Percentiles rank a stretch among this genome's conserved stretches.
Evolutionary conservation across 53 echinoderm and acorn worm species (phyloP).

Genomic region (Echinometra lucunter): DNA sequence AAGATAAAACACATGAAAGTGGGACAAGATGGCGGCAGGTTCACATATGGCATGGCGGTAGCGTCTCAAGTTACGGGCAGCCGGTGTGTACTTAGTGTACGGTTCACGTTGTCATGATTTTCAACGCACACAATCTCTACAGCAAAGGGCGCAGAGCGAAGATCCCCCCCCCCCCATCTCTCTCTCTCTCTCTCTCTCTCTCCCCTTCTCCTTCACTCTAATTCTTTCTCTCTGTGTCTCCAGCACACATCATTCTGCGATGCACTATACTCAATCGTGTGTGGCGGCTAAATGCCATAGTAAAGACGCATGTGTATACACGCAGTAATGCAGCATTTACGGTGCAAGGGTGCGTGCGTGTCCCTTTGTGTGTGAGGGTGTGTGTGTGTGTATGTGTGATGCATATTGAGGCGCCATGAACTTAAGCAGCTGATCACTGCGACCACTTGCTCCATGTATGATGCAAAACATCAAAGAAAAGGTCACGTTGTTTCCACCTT

Average conservation of each 20-base stretch:
- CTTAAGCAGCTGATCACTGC: background rate
- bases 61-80: constrained; percentile 51
- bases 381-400: background rate
- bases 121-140: background rate
- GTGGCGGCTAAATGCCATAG: constrained; percentile 24
- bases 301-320: background rate
- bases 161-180: background rate
- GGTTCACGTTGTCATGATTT: constrained; percentile 44
- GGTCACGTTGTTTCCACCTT: background rate
- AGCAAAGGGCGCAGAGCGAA: background rate
- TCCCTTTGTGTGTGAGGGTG: background rate
- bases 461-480: background rate
- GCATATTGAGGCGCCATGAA: constrained; percentile 2
- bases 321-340: background rate
- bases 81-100: constrained; percentile 54
- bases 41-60: constrained; percentile 37
- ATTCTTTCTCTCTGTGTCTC: background rate
- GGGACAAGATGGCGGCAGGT: constrained; percentile 57
- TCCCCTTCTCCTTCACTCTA: background rate
- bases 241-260: constrained; percentile 33
- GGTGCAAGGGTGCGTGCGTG: background rate
- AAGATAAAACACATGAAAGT: constrained; percentile 20
- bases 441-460: background rate
- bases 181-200: background rate
- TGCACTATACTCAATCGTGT: constrained; percentile 1